Evolutionary conservation across 2,113 vertebrate species (phyloP), one percentile per base, ranked within the genome.

Genomic region (Oplegnathus fasciatus): DNA sequence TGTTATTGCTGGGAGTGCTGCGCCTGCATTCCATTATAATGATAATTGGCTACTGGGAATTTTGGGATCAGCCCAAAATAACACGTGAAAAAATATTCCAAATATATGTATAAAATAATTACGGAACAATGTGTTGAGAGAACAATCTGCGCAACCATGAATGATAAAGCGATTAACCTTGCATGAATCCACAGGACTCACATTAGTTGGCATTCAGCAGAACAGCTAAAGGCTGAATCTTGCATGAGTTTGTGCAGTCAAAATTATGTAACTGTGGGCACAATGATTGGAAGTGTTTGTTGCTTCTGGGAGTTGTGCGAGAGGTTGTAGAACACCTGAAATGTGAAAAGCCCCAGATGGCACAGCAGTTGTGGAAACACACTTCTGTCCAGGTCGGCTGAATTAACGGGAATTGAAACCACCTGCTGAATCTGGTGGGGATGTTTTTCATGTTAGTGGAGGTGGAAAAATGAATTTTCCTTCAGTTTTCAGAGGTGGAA

Each of bases 1-100:
- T 91, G 91, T 91, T 93, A 75, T 92, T 87, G 70, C 70, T 46
- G 54, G 71, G 40, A 60, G 80, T 60, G 79, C 61, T 78, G 64
- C 8, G 32, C 64, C 86, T 71, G 78, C 78, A 91, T 92, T 91
- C 91, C 91, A 81, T 37, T 77, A 67, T 9, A 65, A 83, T 70
- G 32, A 92, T 77, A 78, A 87, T 14, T 48, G 42, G 34, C 71
- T 17, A 42, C 67, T 14, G 7, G 62, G 80, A 82, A 78, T 76
- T 77, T 62, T 50, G 48, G 72, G 54, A 80, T 28, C 37, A 71
- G 22, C 9, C 37, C 30, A 70, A 75, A 90, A 90, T 75, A 88
- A 80, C 52, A 75, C 20, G 22, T 64, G 1, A 68, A 48, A 48
- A 78, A 42, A 37, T 24, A 71, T 75, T 61, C 11, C 2, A 78